These are phyloP conservation scores for Eudasyphora cyanicolor DNA, from an alignment of 2,888 invertebrate genomes.

Conservation along the genomic window DNA sequence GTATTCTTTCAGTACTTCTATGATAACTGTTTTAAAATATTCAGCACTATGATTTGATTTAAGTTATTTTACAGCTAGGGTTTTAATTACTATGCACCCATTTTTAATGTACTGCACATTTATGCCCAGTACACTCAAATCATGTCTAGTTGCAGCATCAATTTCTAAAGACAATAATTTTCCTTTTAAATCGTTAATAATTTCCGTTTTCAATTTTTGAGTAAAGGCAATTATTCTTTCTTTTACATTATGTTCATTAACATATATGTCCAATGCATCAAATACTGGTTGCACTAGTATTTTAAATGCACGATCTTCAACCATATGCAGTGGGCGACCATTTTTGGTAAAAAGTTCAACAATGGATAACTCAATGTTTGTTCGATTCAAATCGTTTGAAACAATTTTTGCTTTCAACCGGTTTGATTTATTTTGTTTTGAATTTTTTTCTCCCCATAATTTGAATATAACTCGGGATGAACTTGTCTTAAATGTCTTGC, in stretches of 20 bases:
- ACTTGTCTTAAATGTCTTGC: too few relatives aligned
- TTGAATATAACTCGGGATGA: background rate
- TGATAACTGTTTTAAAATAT: constrained; percentile 55
- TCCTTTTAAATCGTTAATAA: constrained; percentile 47
- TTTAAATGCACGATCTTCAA: constrained; percentile 58
- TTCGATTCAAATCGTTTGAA: background rate
- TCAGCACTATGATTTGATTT: too few relatives aligned
- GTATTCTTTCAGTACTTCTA: constrained; percentile 52
- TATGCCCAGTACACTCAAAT: too few relatives aligned
- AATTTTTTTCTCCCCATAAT: too few relatives aligned
- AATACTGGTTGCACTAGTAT: constrained; percentile 56
- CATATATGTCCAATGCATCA: constrained; percentile 32
- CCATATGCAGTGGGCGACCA: too few relatives aligned
- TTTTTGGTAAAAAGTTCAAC: too few relatives aligned
- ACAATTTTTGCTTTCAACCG: background rate
- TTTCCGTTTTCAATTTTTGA: constrained; percentile 46
- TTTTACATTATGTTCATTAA: constrained; percentile 54
- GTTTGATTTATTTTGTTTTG: too few relatives aligned
- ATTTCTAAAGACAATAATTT: constrained; percentile 60
- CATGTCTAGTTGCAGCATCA: too few relatives aligned
- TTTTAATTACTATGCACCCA: constrained; percentile 45
- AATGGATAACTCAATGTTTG: constrained; percentile 40
- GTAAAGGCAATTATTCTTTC: constrained; percentile 53
- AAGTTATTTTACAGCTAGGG: constrained; percentile 56
- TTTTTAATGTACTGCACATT: too few relatives aligned